A percentile compares a stretch with the other conserved stretches of the same genome.
These are phyloP conservation scores for Gopherus flavomarginatus DNA, from an alignment of 2,113 vertebrate genomes.

Conservation along the genomic window DNA sequence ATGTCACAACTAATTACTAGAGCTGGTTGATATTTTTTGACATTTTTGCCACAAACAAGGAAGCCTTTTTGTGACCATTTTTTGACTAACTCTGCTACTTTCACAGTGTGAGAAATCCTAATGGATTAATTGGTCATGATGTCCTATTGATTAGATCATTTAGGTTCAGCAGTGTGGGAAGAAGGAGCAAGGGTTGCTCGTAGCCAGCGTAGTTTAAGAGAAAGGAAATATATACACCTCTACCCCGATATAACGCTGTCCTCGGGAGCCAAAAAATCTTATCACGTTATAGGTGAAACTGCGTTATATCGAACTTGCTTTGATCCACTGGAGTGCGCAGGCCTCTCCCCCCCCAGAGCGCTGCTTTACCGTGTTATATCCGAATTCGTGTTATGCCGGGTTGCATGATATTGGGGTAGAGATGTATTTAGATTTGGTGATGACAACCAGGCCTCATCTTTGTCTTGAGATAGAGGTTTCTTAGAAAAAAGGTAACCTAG, in stretches of 20 bases:
- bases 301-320: too few species aligned
- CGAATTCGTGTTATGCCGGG: too few species aligned
- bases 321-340: too few species aligned
- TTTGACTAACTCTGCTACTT: constrained; percentile 57
- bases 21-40: background rate
- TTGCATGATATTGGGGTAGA: too few species aligned
- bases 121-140: constrained; percentile 71
- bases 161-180: constrained; percentile 31
- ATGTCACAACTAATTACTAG: background rate
- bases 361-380: too few species aligned
- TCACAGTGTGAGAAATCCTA: constrained; percentile 42
- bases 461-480: constrained; percentile 43
- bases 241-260: too few species aligned
- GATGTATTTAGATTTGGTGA: constrained; percentile 4
- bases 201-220: constrained; percentile 14
- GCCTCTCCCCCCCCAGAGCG: too few species aligned
- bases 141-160: constrained; percentile 57
- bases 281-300: too few species aligned
- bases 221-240: constrained; percentile 17
- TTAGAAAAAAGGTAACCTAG: constrained; percentile 30
- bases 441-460: constrained; percentile 10
- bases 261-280: too few species aligned
- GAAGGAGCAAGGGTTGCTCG: background rate
- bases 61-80: constrained; percentile 49
- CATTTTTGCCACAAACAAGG: background rate